Evolutionary conservation across 2,888 invertebrate genomes (phyloP), one percentile per base, ranked within the genome.

Genomic region (Rhagium mordax): DNA sequence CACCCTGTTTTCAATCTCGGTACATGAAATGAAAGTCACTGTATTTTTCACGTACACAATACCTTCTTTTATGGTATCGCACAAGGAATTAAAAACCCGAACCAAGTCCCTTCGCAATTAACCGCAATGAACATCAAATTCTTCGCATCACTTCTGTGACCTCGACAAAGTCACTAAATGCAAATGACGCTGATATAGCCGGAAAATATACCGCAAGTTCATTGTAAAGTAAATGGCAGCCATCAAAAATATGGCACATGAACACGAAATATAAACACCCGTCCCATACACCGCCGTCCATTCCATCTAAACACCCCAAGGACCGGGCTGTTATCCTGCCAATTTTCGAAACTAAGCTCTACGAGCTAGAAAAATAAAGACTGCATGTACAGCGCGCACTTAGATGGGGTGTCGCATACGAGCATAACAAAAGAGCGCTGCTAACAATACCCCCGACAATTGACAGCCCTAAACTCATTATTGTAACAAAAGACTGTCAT

Each of bases 391-490:
- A 20, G 47, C 24, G 47, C 61, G 20, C 24, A 29, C 33, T 67
- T 55, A 33, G 41, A 55, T 64, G 65, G 57, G 64, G 64, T 71
- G 62, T 57, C 69, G 49, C 62, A 48, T 71, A 71, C 70, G 70
- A 76, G 76, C 74, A 75, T 75, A 76, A 77, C 77, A 75, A 77
- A 77, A 77, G 75, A 74, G 74, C 70, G 70, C 20, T 10, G 51
- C 70, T 53, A 64, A 64, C 65, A 86, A 85, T 85, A 84, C 86
- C 86, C 86, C 77, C 77, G 86, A 85, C 85, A 83, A 86, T 86
- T 85, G 86, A 84, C 86, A 84, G 86, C 86, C 86, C 86, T 87
- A 87, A 87, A 87, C 86, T 87, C 87, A 87, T 88, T 87, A 87
- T 83, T 85, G 83, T 85, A 86, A 87, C 87, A 88, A 88, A 88